These are phyloP conservation scores for Paraplagusia blochii DNA, from an alignment of 2,113 vertebrate species.

Conservation along the genomic window DNA sequence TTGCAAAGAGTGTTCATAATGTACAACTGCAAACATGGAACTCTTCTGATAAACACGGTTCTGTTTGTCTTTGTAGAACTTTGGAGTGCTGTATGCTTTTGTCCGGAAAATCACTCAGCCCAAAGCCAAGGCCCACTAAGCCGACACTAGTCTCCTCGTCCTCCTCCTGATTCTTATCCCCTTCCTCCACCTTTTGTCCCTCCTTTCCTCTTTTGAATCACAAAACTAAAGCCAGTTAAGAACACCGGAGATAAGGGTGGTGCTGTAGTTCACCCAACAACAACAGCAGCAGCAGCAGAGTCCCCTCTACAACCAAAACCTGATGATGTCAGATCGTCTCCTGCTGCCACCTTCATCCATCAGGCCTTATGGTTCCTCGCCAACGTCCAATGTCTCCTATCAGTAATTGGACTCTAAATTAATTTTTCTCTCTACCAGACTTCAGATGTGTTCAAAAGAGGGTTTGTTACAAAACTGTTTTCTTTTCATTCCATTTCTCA, in stretches of 20 bases:
- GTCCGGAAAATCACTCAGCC: slow-evolving; percentile 85
- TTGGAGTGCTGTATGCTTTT: slow-evolving; percentile 84
- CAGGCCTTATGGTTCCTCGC: slow-evolving; percentile 44
- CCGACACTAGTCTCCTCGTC: background rate
- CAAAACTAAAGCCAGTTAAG: slow-evolving; percentile 40
- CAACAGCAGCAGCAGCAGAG: slow-evolving; percentile 38
- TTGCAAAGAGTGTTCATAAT: no score
- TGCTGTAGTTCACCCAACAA: slow-evolving; percentile 36
- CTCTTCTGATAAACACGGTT: background rate
- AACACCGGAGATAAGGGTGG: slow-evolving; percentile 28
- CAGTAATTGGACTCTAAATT: background rate
- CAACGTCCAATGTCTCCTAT: slow-evolving; percentile 16
- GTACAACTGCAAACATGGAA: background rate
- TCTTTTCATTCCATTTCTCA: slow-evolving; percentile 23
- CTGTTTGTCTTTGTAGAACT: slow-evolving; percentile 78
- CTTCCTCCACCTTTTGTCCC: background rate
- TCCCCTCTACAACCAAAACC: slow-evolving; percentile 32
- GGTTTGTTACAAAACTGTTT: background rate
- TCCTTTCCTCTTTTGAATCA: slow-evolving; percentile 4
- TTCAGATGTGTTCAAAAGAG: no score
- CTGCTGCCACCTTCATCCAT: slow-evolving; percentile 53
- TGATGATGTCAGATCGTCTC: slow-evolving; percentile 61
- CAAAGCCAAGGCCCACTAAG: slow-evolving; percentile 86
- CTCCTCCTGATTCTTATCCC: no score
- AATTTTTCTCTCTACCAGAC: background rate